These are phyloP conservation scores for Canis aureus DNA, from an alignment of 2,113 vertebrate species.

Conservation along the genomic window DNA sequence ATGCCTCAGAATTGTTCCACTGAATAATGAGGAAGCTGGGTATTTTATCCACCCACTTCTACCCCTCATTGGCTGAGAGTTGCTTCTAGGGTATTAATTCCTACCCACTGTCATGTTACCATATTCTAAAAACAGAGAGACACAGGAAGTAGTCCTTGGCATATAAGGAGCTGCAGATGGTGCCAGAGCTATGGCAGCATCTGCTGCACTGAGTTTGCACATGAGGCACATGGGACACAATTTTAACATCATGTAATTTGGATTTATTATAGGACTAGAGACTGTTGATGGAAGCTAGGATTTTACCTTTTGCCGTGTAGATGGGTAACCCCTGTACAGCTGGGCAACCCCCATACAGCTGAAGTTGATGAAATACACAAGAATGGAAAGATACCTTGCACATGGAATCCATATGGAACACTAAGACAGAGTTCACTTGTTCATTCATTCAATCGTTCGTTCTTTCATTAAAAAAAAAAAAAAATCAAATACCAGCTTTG, in stretches of 20 bases:
- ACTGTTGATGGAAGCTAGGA: neutral
- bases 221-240: neutral
- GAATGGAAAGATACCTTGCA: neutral
- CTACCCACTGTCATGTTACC: neutral
- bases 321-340: neutral
- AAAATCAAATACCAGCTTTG: neutral
- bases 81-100: constrained; percentile 12
- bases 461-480: neutral
- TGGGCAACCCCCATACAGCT: neutral
- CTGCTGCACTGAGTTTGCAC: neutral
- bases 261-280: neutral
- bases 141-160: neutral
- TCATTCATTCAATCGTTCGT: neutral
- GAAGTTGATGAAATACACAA: neutral
- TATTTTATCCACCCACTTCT: neutral
- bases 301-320: neutral
- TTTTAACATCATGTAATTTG: neutral
- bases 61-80: neutral
- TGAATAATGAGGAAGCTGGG: neutral
- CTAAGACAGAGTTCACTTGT: neutral
- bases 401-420: neutral
- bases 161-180: neutral
- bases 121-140: neutral
- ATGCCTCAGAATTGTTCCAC: neutral
- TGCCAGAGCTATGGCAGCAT: neutral